Base-by-base conservation (phyloP, 2,888 invertebrate species). In the Scaptodrosophila latifasciaeformis region DNA sequence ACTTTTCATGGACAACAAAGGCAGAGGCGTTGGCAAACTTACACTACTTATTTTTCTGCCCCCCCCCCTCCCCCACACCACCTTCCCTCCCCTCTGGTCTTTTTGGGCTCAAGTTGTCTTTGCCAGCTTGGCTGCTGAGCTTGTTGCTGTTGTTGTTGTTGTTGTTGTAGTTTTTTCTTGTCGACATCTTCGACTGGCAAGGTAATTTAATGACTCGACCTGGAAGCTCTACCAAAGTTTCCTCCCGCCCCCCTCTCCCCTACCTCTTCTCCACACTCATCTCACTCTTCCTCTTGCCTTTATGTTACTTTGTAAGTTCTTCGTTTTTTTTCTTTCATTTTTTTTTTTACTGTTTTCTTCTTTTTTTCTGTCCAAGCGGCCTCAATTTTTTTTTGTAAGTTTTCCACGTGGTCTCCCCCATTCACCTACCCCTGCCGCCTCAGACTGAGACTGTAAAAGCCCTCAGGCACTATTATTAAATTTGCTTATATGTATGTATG, bases 131-230 rank as follows among this genome's bases (percentile, higher is more conserved):
- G 7, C 21, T 65, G 56, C 53, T 45, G 52, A 59, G 54, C 43
- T 62, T 53, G 4, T 5, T 10, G 6, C 31, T 31, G 4, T 31
- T 3, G 3, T 27, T 27, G 4, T 31, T 31, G 4, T 31, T 3
- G 6, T 31, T 31, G 54, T 15, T 12, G n/a, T 37, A 18, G 47
- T 47, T 37, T 54, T 57, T 59, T 55, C 39, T 46, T 42, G 40
- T 49, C 45, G 15, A 34, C 37, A 34, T 19, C 40, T 13, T 40
- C n/a, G 31, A 31, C 42, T 18, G 30, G 42, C 13, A 40, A 49
- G 61, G 62, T 61, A 61, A 61, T 61, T 61, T 61, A 61, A 61
- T 61, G 61, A 62, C 61, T 61, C 51, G 49, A 59, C 42, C 45
- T 49, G 24, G 45, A 12, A 29, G 30, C 30, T 46, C 9, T 18